A percentile compares a stretch with the other conserved stretches of the same genome.
These are phyloP conservation scores for Atopsyche davidsoni DNA, from an alignment of 1,140 invertebrate species.

Conservation along the genomic window DNA sequence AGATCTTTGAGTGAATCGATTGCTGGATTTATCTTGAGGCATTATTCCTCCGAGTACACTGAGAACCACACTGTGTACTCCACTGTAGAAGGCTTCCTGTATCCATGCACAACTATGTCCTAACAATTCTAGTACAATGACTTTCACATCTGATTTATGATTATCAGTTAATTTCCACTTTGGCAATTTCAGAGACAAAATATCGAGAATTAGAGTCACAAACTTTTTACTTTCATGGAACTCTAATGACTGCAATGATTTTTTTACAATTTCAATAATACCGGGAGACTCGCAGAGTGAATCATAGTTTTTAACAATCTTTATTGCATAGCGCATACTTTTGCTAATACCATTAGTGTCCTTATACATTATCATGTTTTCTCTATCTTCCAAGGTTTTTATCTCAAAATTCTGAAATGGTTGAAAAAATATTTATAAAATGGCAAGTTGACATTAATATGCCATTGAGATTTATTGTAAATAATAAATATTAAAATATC, in stretches of 20 bases:
- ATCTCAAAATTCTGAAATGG: slow-evolving; percentile 31
- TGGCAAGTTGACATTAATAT: too few relatives aligned
- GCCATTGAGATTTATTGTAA: too few relatives aligned
- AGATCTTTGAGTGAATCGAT: slow-evolving; percentile 35
- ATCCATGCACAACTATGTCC: slow-evolving; percentile 41
- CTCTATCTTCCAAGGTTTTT: slow-evolving; percentile 23
- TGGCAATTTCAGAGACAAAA: slow-evolving; percentile 38
- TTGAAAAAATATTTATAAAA: slow-evolving; percentile 8
- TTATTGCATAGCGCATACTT: slow-evolving; percentile 45
- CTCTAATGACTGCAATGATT: slow-evolving; percentile 43
- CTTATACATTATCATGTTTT: slow-evolving; percentile 36
- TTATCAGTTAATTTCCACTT: slow-evolving; percentile 36
- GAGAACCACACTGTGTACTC: slow-evolving; percentile 36
- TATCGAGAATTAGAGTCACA: slow-evolving; percentile 39
- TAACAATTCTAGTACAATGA: slow-evolving; percentile 43
- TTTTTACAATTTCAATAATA: slow-evolving; percentile 38
- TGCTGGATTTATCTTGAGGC: slow-evolving; percentile 31
- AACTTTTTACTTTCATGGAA: slow-evolving; percentile 44
- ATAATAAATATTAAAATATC: slow-evolving; percentile 5
- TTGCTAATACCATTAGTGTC: slow-evolving; percentile 42
- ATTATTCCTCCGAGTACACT: slow-evolving; percentile 35
- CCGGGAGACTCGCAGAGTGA: slow-evolving; percentile 31
- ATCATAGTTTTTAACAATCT: slow-evolving; percentile 41
- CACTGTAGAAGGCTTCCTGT: slow-evolving; percentile 35
- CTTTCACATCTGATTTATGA: slow-evolving; percentile 37